Percentiles rank a stretch among this genome's conserved stretches.
These are phyloP conservation scores for Heliconius congener DNA, from an alignment of 1,140 invertebrate genomes.

Conservation along the genomic window DNA sequence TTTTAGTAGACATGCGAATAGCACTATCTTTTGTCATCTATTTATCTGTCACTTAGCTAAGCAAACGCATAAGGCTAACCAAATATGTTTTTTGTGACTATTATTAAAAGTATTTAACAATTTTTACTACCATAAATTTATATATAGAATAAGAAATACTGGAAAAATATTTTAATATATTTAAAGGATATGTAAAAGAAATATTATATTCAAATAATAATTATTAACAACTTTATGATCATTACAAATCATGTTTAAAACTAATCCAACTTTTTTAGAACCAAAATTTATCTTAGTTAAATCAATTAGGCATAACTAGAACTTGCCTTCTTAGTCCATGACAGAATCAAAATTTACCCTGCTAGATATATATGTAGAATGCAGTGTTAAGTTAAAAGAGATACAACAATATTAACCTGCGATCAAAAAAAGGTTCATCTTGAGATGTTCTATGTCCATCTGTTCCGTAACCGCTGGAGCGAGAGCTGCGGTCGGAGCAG, in stretches of 20 bases:
- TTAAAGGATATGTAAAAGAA: too few species aligned
- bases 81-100: not conserved
- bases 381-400: not conserved
- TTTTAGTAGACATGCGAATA: not conserved
- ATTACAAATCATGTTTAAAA: too few species aligned
- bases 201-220: too few species aligned
- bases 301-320: too few species aligned
- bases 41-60: not conserved
- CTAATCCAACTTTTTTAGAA: too few species aligned
- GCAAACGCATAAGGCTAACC: not conserved
- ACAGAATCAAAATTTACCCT: too few species aligned
- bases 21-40: not conserved
- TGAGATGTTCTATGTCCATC: conserved; percentile 55
- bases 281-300: too few species aligned
- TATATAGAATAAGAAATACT: too few species aligned
- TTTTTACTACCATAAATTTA: too few species aligned
- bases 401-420: conserved; percentile 51
- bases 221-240: too few species aligned
- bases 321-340: too few species aligned
- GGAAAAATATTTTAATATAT: too few species aligned
- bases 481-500: conserved; percentile 66
- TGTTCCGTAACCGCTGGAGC: conserved; percentile 70
- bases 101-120: not conserved
- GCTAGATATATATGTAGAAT: not conserved
- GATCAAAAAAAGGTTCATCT: conserved; percentile 62